Evolutionary conservation across 2,113 vertebrate species (phyloP).

Genomic region (Syngnathoides biaculeatus): DNA sequence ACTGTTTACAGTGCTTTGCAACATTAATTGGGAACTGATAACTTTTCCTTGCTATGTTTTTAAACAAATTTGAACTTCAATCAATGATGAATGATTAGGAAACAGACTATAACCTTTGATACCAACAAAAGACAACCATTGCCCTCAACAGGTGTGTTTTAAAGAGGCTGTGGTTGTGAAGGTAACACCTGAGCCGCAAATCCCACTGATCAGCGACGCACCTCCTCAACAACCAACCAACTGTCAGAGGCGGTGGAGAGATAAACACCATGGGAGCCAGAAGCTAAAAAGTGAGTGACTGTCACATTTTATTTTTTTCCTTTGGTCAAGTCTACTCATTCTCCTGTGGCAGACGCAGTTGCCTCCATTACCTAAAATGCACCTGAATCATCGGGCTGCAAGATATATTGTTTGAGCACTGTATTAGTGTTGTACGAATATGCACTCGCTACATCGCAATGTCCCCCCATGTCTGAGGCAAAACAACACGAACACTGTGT

Average conservation of each 20-base stretch:
- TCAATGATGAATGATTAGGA: background rate
- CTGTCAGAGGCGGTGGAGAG: constrained; percentile 15
- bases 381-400: too few species aligned
- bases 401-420: too few species aligned
- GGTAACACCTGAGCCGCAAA: constrained; percentile 25
- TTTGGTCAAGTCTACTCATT: background rate
- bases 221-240: constrained; percentile 11
- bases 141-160: constrained; percentile 49
- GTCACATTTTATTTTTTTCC: background rate
- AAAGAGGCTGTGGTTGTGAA: constrained; percentile 11
- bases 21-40: too few species aligned
- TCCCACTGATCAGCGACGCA: background rate
- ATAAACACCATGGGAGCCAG: constrained; percentile 23
- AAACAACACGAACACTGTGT: too few species aligned
- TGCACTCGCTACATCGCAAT: too few species aligned
- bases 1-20: background rate
- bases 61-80: background rate
- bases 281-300: background rate
- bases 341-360: background rate
- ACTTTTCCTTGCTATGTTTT: background rate
- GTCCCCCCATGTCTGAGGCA: too few species aligned
- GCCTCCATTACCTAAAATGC: background rate
- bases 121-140: background rate
- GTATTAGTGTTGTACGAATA: too few species aligned
- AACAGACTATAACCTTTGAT: background rate